Evolutionary conservation across 1,140 invertebrate species (phyloP).

Genomic region (Drosophila auraria): DNA sequence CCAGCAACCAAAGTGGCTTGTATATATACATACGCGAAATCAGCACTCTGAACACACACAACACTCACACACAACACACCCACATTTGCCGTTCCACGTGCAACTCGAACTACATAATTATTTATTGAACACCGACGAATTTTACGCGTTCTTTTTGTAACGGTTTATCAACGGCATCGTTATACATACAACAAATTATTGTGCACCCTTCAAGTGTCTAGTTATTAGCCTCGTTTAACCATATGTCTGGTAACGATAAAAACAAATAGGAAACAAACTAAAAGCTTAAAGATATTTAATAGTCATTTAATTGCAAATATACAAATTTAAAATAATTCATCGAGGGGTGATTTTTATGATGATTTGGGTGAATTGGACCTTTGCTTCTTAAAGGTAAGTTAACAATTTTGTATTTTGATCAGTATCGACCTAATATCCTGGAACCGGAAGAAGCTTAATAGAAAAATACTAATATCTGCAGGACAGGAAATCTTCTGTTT

Average conservation of each 20-base stretch:
- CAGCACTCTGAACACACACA: conserved; percentile 24
- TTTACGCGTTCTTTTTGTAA: conserved; percentile 52
- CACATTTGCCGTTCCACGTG: conserved; percentile 43
- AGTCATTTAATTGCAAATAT: conserved; percentile 60
- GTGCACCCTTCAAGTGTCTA: conserved; percentile 59
- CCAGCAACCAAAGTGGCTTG: conserved; percentile 79
- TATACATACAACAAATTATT: conserved; percentile 55
- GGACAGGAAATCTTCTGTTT: not conserved
- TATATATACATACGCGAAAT: conserved; percentile 67
- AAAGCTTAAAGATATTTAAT: conserved; percentile 64
- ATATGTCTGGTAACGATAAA: conserved; percentile 67
- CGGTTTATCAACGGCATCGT: conserved; percentile 43
- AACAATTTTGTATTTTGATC: not conserved
- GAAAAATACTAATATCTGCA: not conserved
- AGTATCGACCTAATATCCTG: not conserved
- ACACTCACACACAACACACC: conserved; percentile 1
- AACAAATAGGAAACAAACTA: conserved; percentile 60
- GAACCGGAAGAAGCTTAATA: not conserved
- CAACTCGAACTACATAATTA: conserved; percentile 58
- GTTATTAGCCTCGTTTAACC: conserved; percentile 74
- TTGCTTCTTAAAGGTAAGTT: not conserved
- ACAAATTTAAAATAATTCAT: conserved; percentile 51
- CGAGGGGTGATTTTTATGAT: not conserved
- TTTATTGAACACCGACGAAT: conserved; percentile 66
- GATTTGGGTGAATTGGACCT: not conserved